phyloP scores from a whole-genome alignment of 30 jellyfish, hydroid and myxozoan species.

The Sanderia malayensis region DNA sequence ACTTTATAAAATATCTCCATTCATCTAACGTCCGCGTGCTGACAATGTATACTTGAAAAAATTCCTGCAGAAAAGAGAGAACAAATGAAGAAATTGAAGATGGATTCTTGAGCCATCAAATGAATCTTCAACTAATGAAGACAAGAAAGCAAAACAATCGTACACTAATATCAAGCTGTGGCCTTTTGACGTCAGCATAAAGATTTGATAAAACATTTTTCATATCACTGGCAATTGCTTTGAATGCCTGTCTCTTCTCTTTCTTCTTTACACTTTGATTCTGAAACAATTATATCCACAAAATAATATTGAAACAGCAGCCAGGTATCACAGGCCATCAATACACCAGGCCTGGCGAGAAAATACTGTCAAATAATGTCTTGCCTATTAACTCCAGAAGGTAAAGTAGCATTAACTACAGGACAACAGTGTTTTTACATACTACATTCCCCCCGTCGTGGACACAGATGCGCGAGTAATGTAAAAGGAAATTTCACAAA shows the following conservation, averaged over 20 bases:
- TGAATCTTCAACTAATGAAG: background rate
- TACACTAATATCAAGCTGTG: constrained; percentile 24
- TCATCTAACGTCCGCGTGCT: constrained; percentile 27
- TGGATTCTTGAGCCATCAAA: background rate
- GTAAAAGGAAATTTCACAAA: too few relatives aligned
- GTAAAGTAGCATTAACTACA: too few relatives aligned
- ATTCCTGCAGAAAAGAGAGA: constrained; percentile 8
- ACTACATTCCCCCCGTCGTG: too few relatives aligned
- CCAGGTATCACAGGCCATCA: too few relatives aligned
- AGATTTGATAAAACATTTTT: constrained; percentile 17
- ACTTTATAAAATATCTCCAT: constrained; percentile 45
- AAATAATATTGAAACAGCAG: too few relatives aligned
- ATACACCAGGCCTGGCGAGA: too few relatives aligned
- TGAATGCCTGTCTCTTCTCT: constrained; percentile 9
- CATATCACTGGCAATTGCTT: constrained; percentile 24
- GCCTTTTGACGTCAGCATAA: constrained; percentile 18
- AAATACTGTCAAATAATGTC: too few relatives aligned
- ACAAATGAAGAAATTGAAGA: background rate
- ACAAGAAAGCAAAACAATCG: background rate
- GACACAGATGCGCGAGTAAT: too few relatives aligned
- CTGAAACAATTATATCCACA: constrained; percentile 3
- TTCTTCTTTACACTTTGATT: constrained; percentile 32
- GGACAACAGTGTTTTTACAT: too few relatives aligned
- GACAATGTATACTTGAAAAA: constrained; percentile 41
- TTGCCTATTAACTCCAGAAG: too few relatives aligned